These are phyloP conservation scores for Cheilosia soror DNA, from an alignment of 2,888 invertebrate species.

Conservation along the genomic window DNA sequence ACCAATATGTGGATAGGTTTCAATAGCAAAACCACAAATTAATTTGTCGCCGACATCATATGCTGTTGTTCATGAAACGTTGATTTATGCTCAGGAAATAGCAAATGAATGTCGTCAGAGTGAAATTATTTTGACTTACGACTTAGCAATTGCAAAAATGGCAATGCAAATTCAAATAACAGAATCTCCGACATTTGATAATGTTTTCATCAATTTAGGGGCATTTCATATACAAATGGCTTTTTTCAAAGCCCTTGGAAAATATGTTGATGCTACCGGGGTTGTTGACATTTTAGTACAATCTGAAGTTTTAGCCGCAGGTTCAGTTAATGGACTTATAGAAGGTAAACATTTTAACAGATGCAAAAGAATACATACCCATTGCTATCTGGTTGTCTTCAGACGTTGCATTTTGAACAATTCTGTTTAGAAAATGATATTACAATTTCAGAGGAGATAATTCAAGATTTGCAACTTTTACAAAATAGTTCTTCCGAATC, in stretches of 20 bases:
- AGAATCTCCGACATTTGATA: slow-evolving; percentile 78
- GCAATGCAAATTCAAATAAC: slow-evolving; percentile 76
- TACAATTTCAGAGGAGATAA: too few species aligned
- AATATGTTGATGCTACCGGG: slow-evolving; percentile 76
- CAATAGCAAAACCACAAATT: too few species aligned
- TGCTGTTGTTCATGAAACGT: slow-evolving; percentile 71
- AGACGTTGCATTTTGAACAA: too few species aligned
- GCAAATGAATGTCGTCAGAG: slow-evolving; percentile 76
- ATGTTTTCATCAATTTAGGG: slow-evolving; percentile 80
- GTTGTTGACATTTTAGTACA: not conserved
- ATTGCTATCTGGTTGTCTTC: too few species aligned
- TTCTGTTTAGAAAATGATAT: too few species aligned
- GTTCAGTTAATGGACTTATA: too few species aligned
- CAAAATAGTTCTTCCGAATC: too few species aligned
- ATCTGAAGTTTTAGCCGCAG: too few species aligned
- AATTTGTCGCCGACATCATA: not conserved
- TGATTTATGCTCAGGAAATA: slow-evolving; percentile 76
- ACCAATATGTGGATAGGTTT: too few species aligned
- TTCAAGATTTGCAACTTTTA: too few species aligned
- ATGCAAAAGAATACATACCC: too few species aligned
- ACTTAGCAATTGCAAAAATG: slow-evolving; percentile 21
- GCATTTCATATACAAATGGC: slow-evolving; percentile 79
- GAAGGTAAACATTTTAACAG: too few species aligned
- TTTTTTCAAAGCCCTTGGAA: slow-evolving; percentile 78
- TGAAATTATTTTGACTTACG: slow-evolving; percentile 74